phyloP scores from a whole-genome alignment of 2,888 invertebrate species.

The Uloborus plumipes region DNA sequence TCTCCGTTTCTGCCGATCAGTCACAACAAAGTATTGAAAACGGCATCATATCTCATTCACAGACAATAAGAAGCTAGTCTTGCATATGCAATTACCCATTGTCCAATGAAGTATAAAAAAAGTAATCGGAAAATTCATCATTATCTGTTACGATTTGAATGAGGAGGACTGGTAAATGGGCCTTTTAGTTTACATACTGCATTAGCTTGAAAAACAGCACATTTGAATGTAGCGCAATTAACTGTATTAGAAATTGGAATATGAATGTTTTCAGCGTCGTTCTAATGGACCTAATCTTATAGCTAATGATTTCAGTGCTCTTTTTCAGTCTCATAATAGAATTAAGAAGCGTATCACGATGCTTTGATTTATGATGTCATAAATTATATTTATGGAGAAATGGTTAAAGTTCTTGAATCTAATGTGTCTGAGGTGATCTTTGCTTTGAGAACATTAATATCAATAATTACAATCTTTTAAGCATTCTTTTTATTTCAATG shows the following conservation, averaged over 20 bases:
- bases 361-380: no score
- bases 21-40: background rate
- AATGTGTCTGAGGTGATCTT: no score
- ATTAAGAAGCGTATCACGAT: no score
- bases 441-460: no score
- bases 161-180: constrained; percentile 6
- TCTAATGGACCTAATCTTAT: background rate
- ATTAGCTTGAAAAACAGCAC: constrained; percentile 4
- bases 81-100: constrained; percentile 31
- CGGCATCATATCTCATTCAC: constrained; percentile 5
- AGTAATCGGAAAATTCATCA: constrained; percentile 29
- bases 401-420: no score
- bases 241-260: no score
- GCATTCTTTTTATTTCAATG: no score
- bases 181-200: background rate
- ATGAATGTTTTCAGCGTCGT: background rate
- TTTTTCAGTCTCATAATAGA: background rate
- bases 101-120: background rate
- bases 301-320: background rate
- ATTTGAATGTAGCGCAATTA: background rate
- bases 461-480: no score
- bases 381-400: no score
- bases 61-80: constrained; percentile 16
- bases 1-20: background rate
- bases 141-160: constrained; percentile 21